These are phyloP conservation scores for Rhinogobius similis DNA, from an alignment of 2,113 vertebrate species.

Conservation along the genomic window DNA sequence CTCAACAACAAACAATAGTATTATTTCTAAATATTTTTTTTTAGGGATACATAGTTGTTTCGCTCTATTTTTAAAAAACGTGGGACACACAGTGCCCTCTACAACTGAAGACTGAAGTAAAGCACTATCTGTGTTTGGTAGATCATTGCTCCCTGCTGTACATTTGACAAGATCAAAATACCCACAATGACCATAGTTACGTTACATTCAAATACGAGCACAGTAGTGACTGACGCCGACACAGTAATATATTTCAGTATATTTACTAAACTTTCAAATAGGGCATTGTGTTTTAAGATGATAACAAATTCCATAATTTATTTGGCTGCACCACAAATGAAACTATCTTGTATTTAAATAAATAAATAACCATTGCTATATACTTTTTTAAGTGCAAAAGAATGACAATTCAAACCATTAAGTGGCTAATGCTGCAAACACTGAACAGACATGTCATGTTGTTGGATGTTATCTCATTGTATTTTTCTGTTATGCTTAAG, in stretches of 20 bases:
- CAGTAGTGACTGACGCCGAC: conserved; percentile 30
- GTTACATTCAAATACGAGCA: conserved; percentile 55
- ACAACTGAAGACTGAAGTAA: neutral
- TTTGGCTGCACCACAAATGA: neutral
- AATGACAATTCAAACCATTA: neutral
- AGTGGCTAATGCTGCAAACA: neutral
- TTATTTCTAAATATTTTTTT: conserved; percentile 17
- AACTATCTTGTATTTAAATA: neutral
- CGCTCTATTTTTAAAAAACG: neutral
- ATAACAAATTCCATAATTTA: neutral
- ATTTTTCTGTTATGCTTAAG: conserved; percentile 1
- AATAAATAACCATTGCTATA: neutral
- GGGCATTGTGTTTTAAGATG: neutral
- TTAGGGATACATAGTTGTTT: neutral
- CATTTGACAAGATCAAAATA: conserved; percentile 60
- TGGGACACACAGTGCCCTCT: conserved; percentile 14
- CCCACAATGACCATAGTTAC: conserved; percentile 45
- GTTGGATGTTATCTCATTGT: neutral
- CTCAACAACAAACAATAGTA: conserved; percentile 11
- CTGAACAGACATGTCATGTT: neutral
- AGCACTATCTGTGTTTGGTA: neutral
- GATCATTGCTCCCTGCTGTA: conserved; percentile 51
- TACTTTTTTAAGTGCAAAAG: neutral
- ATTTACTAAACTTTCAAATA: neutral
- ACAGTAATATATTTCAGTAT: neutral